Evolutionary conservation across 1,140 invertebrate species (phyloP).

Genomic region (Drosophila trapezifrons): DNA sequence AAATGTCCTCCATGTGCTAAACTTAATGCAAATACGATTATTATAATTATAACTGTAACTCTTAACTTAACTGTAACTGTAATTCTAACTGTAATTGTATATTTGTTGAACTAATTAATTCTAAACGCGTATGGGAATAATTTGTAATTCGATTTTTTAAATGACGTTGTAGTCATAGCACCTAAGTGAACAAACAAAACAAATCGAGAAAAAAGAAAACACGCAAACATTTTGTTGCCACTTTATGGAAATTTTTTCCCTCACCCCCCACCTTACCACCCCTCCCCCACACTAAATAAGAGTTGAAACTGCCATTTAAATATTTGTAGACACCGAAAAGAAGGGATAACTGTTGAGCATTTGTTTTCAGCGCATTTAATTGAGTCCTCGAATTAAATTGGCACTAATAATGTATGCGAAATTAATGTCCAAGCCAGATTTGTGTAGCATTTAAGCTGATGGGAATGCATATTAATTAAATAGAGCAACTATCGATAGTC

Average conservation of each 20-base stretch:
- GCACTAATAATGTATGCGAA: conserved; percentile 16
- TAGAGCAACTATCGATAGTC: conserved; percentile 57
- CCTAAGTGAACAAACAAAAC: conserved; percentile 59
- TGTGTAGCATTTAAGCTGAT: conserved; percentile 66
- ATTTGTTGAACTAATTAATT: conserved; percentile 75
- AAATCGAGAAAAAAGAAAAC: conserved; percentile 14
- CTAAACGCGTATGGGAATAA: conserved; percentile 51
- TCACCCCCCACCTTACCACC: not conserved
- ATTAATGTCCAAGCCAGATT: conserved; percentile 52
- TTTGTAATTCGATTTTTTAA: conserved; percentile 73
- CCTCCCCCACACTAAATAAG: conserved; percentile 21
- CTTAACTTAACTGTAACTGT: conserved; percentile 46
- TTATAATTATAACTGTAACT: conserved; percentile 45
- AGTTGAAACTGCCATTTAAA: conserved; percentile 72
- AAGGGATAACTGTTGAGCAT: conserved; percentile 45
- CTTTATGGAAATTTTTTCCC: conserved; percentile 43
- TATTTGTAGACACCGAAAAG: conserved; percentile 41
- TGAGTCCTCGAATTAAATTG: conserved; percentile 55
- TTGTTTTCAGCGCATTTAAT: conserved; percentile 63
- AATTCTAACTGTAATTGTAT: conserved; percentile 58
- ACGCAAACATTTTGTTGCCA: conserved; percentile 39
- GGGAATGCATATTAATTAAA: conserved; percentile 61
- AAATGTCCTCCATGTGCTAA: conserved; percentile 84
- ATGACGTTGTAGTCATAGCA: conserved; percentile 80
- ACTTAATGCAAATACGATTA: conserved; percentile 62